Conservation (phyloP, 2,888 invertebrate species). For the Baronia brevicornis region DNA sequence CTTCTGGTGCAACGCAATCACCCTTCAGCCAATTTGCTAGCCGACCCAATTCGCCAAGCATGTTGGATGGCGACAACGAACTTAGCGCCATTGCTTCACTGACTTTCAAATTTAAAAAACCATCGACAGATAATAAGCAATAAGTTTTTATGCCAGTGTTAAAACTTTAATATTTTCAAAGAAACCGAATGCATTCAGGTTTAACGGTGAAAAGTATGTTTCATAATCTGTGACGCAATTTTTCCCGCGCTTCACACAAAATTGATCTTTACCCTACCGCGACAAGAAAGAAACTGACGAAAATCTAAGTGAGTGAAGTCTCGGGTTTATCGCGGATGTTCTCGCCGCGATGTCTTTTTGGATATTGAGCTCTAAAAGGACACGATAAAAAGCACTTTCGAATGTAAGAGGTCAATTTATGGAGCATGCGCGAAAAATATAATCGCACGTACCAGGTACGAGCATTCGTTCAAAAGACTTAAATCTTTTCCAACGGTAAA, state of each 20-base stretch:
- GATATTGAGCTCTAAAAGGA: constrained; percentile 19
- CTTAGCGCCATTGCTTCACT: constrained; percentile 47
- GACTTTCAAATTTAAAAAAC: constrained; percentile 6
- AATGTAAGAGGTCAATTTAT: constrained; percentile 27
- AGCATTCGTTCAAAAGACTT: no score
- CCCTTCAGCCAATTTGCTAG: constrained; percentile 64
- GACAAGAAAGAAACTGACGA: constrained; percentile 40
- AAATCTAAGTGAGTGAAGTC: constrained; percentile 24
- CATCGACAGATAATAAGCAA: constrained; percentile 5
- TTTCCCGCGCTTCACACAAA: constrained; percentile 13
- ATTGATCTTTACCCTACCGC: constrained; percentile 24
- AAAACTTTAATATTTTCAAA: no score
- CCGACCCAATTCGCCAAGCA: constrained; percentile 62
- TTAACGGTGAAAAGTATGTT: no score
- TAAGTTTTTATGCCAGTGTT: no score
- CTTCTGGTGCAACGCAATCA: constrained; percentile 55
- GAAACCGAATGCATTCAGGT: no score
- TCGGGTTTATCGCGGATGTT: constrained; percentile 21
- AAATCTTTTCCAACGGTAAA: no score
- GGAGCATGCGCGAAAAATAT: constrained; percentile 69
- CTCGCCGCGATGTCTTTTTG: constrained; percentile 4
- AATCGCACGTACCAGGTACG: no score
- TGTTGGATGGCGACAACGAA: constrained; percentile 53
- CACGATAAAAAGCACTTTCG: constrained; percentile 32
- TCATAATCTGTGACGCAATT: constrained; percentile 13